phyloP scores from a whole-genome alignment of 2,888 invertebrate genomes.

The Plutella xylostella region DNA sequence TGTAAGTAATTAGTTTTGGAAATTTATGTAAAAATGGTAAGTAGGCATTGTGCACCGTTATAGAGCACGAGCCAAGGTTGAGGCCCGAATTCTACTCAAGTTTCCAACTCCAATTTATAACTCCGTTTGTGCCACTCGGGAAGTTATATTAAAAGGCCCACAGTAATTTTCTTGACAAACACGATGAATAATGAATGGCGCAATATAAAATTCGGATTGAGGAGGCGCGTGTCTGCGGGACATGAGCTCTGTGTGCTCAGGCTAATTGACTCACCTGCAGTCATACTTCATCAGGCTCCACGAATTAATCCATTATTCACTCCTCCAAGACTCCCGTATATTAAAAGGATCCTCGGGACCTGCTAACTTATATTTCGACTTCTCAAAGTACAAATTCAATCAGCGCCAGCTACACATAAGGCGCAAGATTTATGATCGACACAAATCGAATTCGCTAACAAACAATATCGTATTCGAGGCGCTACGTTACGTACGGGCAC shows the following conservation, averaged over 20 bases:
- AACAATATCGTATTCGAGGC: constrained; percentile 67
- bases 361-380: constrained; percentile 31
- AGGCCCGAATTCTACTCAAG: constrained; percentile 41
- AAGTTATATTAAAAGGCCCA: constrained; percentile 70
- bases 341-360: not conserved
- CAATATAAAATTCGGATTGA: constrained; percentile 67
- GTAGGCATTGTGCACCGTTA: too few species aligned
- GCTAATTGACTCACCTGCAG: constrained; percentile 60
- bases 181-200: constrained; percentile 62
- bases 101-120: constrained; percentile 59
- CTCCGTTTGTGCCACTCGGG: constrained; percentile 31
- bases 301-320: constrained; percentile 48
- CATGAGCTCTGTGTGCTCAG: constrained; percentile 66
- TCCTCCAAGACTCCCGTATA: constrained; percentile 33
- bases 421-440: constrained; percentile 70
- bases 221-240: constrained; percentile 44
- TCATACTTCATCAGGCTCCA: constrained; percentile 24
- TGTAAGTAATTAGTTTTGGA: too few species aligned
- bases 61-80: constrained; percentile 44
- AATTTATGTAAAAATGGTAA: too few species aligned
- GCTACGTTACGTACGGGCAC: constrained; percentile 48
- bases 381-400: constrained; percentile 53
- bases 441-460: constrained; percentile 69
- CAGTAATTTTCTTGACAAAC: constrained; percentile 66
- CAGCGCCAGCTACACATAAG: constrained; percentile 63